Conservation (phyloP, 2,113 vertebrate genomes). For the Athene cunicularia region DNA sequence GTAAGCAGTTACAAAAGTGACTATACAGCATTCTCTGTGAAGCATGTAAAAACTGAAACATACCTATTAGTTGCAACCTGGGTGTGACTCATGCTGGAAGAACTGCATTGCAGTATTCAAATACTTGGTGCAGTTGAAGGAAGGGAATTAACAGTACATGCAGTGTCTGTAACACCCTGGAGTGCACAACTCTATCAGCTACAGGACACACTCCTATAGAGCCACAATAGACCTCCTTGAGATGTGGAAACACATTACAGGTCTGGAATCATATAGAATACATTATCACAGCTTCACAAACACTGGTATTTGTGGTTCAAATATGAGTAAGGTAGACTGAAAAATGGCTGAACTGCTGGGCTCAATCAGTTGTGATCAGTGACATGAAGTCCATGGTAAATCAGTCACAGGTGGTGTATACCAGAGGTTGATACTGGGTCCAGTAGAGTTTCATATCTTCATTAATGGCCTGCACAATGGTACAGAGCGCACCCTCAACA, state of each 20-base stretch:
- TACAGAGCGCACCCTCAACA: neutral
- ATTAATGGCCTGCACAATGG: neutral
- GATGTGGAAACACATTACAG: neutral
- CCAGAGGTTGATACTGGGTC: too few relatives aligned
- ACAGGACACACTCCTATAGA: fast-evolving
- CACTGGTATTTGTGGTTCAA: neutral
- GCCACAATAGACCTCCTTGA: neutral
- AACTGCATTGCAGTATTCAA: neutral
- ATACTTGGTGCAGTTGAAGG: neutral
- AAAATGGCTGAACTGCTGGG: neutral
- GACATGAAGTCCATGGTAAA: neutral
- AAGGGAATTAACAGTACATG: fast-evolving
- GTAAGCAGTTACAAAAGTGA: neutral
- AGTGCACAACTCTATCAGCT: neutral
- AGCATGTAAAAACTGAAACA: neutral
- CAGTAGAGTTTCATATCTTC: neutral
- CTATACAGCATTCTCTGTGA: neutral
- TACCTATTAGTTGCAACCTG: neutral
- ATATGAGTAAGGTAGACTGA: neutral
- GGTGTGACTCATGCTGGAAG: neutral
- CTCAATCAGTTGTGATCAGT: neutral
- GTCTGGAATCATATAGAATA: neutral
- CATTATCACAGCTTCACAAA: neutral
- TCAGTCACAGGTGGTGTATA: neutral
- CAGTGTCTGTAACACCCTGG: neutral